Percentiles rank a stretch among this genome's conserved stretches.
phyloP scores from a whole-genome alignment of 2,113 vertebrate genomes.

The Labeo catla region DNA sequence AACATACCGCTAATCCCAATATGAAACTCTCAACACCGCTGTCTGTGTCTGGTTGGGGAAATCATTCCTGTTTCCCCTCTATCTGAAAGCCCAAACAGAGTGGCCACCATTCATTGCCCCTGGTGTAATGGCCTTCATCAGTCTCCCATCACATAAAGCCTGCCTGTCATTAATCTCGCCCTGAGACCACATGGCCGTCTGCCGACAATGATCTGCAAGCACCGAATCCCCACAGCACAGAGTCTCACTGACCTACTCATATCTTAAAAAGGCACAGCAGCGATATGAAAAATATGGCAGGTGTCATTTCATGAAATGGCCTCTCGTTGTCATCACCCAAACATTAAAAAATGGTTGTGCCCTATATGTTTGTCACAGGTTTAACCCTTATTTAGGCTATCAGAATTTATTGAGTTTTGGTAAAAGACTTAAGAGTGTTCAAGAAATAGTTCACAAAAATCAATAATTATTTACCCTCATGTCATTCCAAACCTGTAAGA shows the following conservation, averaged over 20 bases:
- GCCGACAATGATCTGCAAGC: constrained; percentile 59
- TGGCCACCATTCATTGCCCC: constrained; percentile 48
- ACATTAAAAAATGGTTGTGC: neutral
- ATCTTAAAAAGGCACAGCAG: constrained; percentile 38
- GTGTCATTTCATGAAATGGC: constrained; percentile 41
- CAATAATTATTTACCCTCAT: too few species aligned
- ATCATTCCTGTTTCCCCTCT: constrained; percentile 40
- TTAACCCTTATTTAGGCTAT: neutral
- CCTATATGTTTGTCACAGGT: neutral
- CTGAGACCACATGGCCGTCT: constrained; percentile 47
- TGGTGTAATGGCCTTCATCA: constrained; percentile 62
- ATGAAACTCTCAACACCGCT: neutral
- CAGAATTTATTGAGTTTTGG: neutral
- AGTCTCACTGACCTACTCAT: constrained; percentile 53
- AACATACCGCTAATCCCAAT: neutral
- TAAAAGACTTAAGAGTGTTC: neutral
- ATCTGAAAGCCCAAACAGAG: constrained; percentile 42
- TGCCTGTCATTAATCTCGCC: constrained; percentile 55
- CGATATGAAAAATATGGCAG: constrained; percentile 45
- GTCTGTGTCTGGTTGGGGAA: constrained; percentile 26
- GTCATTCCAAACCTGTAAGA: too few species aligned
- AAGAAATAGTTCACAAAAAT: neutral
- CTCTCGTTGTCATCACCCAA: constrained; percentile 14
- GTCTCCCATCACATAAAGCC: constrained; percentile 50
- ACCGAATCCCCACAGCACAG: constrained; percentile 50